phyloP scores from a whole-genome alignment of 2,888 invertebrate species.

The Drosophila peninsularis region DNA sequence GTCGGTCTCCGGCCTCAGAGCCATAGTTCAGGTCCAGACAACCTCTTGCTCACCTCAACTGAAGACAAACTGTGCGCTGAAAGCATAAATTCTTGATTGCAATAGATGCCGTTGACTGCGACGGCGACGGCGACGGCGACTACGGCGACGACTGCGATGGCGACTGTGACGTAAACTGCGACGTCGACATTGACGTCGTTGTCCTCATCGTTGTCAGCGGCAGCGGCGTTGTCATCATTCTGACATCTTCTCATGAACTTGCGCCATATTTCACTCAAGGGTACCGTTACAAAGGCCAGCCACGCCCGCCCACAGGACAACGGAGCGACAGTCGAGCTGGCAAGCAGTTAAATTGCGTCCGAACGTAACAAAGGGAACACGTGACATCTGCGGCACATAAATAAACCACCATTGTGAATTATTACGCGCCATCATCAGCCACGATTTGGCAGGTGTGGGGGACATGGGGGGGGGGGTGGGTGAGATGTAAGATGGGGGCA shows the following conservation, averaged over 20 bases:
- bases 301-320: conserved; percentile 24
- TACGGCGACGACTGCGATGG: not conserved
- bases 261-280: conserved; percentile 75
- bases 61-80: conserved; percentile 67
- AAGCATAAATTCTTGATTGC: conserved; percentile 78
- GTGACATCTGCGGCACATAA: conserved; percentile 78
- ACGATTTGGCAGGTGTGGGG: conserved; percentile 10
- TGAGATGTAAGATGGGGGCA: no score
- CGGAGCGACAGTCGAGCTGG: conserved; percentile 9
- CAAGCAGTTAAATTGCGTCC: conserved; percentile 64
- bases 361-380: conserved; percentile 72
- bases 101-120: conserved; percentile 58
- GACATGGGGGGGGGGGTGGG: not conserved
- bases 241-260: conserved; percentile 78
- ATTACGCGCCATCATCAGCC: conserved; percentile 60
- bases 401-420: conserved; percentile 72
- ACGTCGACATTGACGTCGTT: conserved; percentile 12
- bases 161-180: conserved; percentile 1
- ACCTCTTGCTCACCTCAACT: conserved; percentile 35
- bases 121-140: conserved; percentile 11
- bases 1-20: not conserved
- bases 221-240: conserved; percentile 61
- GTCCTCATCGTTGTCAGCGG: conserved; percentile 45
- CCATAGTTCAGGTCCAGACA: conserved; percentile 9
- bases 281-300: conserved; percentile 50